These are phyloP conservation scores for human DNA, from an alignment of 2,113 vertebrate genomes.

Conservation along the genomic window GRCh38 chr17:75466001-75466500, in stretches of 20 bases:
- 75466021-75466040: too few relatives aligned
- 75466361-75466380: background rate
- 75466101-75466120: background rate
- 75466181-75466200: background rate
- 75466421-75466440: background rate
- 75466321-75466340: background rate
- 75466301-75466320: background rate
- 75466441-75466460: background rate
- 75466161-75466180: background rate
- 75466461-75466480: background rate
- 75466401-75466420: background rate
- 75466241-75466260: background rate
- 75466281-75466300: background rate
- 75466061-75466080: too few relatives aligned
- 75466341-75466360: background rate
- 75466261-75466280: background rate
- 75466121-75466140: background rate
- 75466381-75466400: background rate
- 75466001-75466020: too few relatives aligned
- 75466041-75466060: too few relatives aligned
- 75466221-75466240: background rate
- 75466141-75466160: background rate
- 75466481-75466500: background rate
- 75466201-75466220: background rate
- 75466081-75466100: background rate